A percentile compares a stretch with the other conserved stretches of the same genome.
These are phyloP conservation scores for Origma solitaria DNA, from an alignment of 2,113 vertebrate species.

Conservation along the genomic window DNA sequence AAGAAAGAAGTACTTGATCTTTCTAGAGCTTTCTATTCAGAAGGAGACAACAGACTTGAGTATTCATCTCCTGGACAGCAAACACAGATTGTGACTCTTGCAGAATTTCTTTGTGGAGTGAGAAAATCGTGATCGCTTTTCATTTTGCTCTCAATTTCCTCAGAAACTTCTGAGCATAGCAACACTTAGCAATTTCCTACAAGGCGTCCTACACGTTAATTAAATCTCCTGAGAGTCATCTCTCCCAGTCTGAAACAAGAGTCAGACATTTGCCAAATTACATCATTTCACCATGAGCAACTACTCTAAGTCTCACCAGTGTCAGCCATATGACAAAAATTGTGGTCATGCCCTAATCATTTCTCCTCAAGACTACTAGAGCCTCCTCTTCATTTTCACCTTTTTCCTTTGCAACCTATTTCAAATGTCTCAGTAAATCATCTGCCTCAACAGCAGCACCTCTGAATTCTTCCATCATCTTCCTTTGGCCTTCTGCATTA, in stretches of 20 bases:
- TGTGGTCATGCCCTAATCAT: slow-evolving; percentile 2
- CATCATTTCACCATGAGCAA: neutral
- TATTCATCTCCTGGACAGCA: neutral
- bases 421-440: slow-evolving; percentile 50
- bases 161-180: neutral
- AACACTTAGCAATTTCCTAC: neutral
- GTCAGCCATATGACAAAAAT: neutral
- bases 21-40: neutral
- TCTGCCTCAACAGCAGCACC: neutral
- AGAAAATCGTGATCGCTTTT: neutral
- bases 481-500: slow-evolving; percentile 40
- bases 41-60: neutral
- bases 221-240: slow-evolving; percentile 9
- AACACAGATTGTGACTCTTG: neutral
- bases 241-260: neutral
- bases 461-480: slow-evolving; percentile 28
- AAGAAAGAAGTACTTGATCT: neutral
- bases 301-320: neutral
- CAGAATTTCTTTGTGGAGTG: neutral
- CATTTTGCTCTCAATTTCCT: neutral
- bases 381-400: slow-evolving; percentile 27
- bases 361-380: neutral
- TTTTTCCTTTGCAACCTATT: slow-evolving; percentile 16
- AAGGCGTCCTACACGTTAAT: neutral
- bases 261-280: slow-evolving; percentile 1